These are phyloP conservation scores for Drosophila melanosoma DNA, from an alignment of 2,888 invertebrate species.

Conservation along the genomic window DNA sequence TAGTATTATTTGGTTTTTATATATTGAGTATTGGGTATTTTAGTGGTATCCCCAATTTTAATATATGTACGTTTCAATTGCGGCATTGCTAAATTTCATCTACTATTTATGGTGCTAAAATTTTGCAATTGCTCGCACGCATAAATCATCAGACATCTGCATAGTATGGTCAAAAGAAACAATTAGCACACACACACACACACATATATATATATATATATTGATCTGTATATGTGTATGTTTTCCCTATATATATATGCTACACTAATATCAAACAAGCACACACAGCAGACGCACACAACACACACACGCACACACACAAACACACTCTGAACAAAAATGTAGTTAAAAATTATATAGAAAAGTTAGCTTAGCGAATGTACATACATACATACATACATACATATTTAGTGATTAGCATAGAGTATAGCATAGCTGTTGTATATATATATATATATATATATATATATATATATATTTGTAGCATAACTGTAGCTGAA, in stretches of 20 bases:
- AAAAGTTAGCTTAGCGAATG: background rate
- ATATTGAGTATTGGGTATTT: constrained; percentile 9
- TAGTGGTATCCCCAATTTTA: constrained; percentile 13
- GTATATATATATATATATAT: background rate
- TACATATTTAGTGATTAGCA: background rate
- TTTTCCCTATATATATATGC: background rate
- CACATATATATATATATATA: background rate
- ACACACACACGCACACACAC: background rate
- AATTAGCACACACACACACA: constrained; percentile 13
- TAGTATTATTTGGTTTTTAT: constrained; percentile 24
- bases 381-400: background rate
- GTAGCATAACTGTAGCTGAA: background rate
- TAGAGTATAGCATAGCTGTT: background rate
- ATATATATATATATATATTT: background rate
- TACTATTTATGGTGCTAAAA: constrained; percentile 33
- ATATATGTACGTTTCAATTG: constrained; percentile 14
- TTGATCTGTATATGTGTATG: background rate
- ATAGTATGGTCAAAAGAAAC: constrained; percentile 84
- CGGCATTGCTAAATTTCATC: constrained; percentile 64
- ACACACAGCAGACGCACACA: too few relatives aligned
- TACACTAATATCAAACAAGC: background rate
- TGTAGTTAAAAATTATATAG: background rate
- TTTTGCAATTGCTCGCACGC: constrained; percentile 62
- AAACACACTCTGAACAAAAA: background rate
- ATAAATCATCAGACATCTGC: constrained; percentile 84